Conservation (phyloP, 2,888 invertebrate species). For the Drosophila fulvimacula region DNA sequence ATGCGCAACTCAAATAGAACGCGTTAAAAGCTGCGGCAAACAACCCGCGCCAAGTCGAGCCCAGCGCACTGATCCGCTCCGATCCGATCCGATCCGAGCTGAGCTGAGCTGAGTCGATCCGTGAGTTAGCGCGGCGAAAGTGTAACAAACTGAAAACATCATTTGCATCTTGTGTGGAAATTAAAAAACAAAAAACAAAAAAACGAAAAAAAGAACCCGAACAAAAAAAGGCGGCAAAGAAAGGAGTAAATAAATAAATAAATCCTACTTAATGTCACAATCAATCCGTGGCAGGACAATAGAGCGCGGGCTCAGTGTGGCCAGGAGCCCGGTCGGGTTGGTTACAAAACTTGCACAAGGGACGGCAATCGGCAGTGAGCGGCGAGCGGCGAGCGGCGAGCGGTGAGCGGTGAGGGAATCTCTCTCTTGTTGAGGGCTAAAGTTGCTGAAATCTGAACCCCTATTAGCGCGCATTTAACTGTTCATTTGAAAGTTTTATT, state of each 20-base stretch:
- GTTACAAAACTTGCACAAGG: conserved; percentile 46
- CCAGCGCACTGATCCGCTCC: conserved; percentile 15
- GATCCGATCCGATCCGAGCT: conserved; percentile 16
- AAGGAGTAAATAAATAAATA: conserved; percentile 82
- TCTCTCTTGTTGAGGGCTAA: conserved; percentile 44
- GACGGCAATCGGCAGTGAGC: too few relatives aligned
- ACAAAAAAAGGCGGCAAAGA: conserved; percentile 34
- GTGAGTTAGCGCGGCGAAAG: conserved; percentile 32
- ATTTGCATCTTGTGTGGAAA: conserved; percentile 78
- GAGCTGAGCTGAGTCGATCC: conserved; percentile 5
- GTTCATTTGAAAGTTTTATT: conserved; percentile 84
- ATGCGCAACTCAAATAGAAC: conserved; percentile 55
- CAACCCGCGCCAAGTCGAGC: conserved; percentile 55
- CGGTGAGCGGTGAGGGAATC: too few relatives aligned
- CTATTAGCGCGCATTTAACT: conserved; percentile 84
- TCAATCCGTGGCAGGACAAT: conserved; percentile 78
- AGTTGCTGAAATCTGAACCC: conserved; percentile 82
- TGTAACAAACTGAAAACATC: conserved; percentile 65
- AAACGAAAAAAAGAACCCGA: too few relatives aligned
- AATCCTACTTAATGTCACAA: conserved; percentile 84
- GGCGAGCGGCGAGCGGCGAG: too few relatives aligned
- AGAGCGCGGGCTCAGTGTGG: conserved; percentile 39
- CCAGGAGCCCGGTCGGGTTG: conserved; percentile 38
- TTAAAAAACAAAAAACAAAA: conserved; percentile 44
- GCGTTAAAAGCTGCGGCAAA: conserved; percentile 60